These are phyloP conservation scores for Anoplopoma fimbria DNA, from an alignment of 2,113 vertebrate genomes.

Conservation along the genomic window DNA sequence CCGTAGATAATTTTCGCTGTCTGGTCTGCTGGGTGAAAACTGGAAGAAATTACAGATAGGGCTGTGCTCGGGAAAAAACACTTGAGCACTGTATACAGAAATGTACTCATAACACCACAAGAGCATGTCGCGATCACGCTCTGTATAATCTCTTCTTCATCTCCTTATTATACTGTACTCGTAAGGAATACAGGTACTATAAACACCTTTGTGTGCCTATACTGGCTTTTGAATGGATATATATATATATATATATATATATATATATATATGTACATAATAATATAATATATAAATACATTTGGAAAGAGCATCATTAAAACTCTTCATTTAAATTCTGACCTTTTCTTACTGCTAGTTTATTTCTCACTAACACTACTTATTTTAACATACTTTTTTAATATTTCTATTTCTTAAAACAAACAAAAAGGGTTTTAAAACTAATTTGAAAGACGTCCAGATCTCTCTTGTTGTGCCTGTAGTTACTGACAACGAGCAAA, in stretches of 20 bases:
- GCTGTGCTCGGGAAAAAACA: conserved; percentile 19
- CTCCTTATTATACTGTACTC: not conserved
- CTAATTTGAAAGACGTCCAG: not conserved
- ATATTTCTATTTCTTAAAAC: too few relatives aligned
- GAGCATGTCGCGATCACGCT: not conserved
- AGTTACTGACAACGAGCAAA: not conserved
- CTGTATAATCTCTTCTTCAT: not conserved
- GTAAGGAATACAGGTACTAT: not conserved
- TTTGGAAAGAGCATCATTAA: not conserved
- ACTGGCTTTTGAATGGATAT: not conserved
- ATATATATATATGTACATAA: not conserved
- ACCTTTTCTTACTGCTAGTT: not conserved
- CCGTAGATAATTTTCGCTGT: conserved; percentile 53
- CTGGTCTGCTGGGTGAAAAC: conserved; percentile 49
- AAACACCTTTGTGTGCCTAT: not conserved
- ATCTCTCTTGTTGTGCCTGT: not conserved
- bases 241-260: not conserved
- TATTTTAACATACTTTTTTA: not conserved
- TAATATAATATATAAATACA: not conserved
- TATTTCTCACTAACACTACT: not conserved
- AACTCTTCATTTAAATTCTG: not conserved
- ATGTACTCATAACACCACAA: conserved; percentile 5
- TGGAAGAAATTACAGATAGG: conserved; percentile 36
- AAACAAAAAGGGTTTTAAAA: too few relatives aligned
- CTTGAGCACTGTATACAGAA: conserved; percentile 31